Base-by-base conservation (phyloP, 2,797 vertebrate genomes). In the Anabas testudineus region DNA sequence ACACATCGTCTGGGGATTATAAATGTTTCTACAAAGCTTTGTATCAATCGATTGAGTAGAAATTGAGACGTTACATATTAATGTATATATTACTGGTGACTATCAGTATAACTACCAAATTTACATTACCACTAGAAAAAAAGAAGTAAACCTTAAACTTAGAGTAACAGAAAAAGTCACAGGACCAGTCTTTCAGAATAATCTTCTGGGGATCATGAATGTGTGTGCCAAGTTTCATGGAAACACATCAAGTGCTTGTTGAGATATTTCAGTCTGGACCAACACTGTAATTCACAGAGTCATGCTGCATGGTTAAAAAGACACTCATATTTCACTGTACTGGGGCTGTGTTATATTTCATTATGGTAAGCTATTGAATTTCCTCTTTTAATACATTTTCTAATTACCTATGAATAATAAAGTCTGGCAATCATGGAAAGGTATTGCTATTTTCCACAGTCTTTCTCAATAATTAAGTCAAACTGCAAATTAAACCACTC, bases 401-500 rank as follows among this genome's bases (percentile, higher is more conserved):
- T 74, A 84, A 86, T 83, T 81, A 85, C 71, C 56, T 80, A 57
- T 67, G 69, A 83, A 83, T 82, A 81, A 88, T 67, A 79, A 83
- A 60, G 51, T 30, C 53, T 73, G 10, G 53, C 68, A 81, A 76
- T 78, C 78, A 79, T 12, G 16, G 45, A 76, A 74, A 63, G 49
- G 59, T 65, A 70, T 78, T 83, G 68, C 74, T 66, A 67, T 83
- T 82, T 87, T 80, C 76, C 65, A 67, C 54, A 61, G 72, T 71
- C 49, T 76, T 65, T 70, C 43, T 61, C 71, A 74, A 83, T 91
- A 89, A 87, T 89, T 87, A 90, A 90, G 86, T 81, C 83, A 80
- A 82, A 78, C 66, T 70, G 76, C 69, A 75, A 88, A 90, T 88
- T 76, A 87, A 90, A 83, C 74, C 69, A 75, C 69, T 80, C 67